Percentiles rank a stretch among this genome's conserved stretches.
phyloP scores from a whole-genome alignment of 2,113 vertebrate species.

The Dipodomys merriami region DNA sequence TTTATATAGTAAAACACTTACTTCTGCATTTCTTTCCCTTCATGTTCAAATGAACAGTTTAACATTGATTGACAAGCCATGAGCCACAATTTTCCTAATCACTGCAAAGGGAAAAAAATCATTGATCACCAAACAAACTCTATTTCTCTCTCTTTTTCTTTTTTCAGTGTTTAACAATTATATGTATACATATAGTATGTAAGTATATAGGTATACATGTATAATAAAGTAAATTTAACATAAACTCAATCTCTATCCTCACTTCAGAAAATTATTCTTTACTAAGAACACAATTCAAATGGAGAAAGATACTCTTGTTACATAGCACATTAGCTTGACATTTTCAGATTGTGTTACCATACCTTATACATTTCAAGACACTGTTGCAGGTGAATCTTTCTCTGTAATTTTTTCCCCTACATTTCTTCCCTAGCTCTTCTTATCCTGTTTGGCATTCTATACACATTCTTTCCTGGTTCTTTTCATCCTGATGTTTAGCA shows the following conservation, averaged over 20 bases:
- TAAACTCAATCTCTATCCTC: neutral
- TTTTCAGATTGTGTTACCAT: constrained; percentile 26
- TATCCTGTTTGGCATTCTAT: too few relatives aligned
- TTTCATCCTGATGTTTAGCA: constrained; percentile 34
- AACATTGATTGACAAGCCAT: neutral
- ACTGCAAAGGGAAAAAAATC: neutral
- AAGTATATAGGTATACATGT: neutral
- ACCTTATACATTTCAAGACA: constrained; percentile 26
- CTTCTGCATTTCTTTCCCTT: constrained; percentile 43
- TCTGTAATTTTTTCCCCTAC: neutral
- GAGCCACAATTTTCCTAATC: constrained; percentile 16
- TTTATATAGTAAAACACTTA: constrained; percentile 7
- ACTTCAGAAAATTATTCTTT: constrained; percentile 61
- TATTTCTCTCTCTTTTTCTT: neutral
- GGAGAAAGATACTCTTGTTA: neutral
- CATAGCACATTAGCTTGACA: constrained; percentile 33
- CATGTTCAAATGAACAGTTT: constrained; percentile 38
- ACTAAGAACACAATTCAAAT: neutral
- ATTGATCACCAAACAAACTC: constrained; percentile 34
- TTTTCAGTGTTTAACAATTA: neutral
- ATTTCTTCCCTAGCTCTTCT: too few relatives aligned
- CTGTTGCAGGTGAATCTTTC: constrained; percentile 45
- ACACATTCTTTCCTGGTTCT: neutral
- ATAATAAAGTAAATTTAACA: constrained; percentile 30
- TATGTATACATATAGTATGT: neutral